These are phyloP conservation scores for Oncorhynchus kisutch DNA, from an alignment of 2,113 vertebrate genomes.

Conservation along the genomic window DNA sequence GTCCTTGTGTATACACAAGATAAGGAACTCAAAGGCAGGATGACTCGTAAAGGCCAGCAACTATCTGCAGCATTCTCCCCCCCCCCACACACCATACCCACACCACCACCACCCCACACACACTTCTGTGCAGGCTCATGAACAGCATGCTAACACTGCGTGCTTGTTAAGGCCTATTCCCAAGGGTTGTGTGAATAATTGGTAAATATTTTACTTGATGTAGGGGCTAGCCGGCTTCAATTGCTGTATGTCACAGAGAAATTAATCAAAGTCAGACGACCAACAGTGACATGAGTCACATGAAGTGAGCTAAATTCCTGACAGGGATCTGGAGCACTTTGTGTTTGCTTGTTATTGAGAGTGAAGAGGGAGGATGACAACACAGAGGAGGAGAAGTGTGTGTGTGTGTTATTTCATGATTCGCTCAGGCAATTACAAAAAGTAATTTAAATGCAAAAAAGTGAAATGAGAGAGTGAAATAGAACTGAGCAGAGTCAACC, in stretches of 20 bases:
- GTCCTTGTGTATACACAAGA: conserved; percentile 40
- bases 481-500: conserved; percentile 38
- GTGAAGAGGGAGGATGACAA: conserved; percentile 42
- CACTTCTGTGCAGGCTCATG: neutral
- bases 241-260: conserved; percentile 18
- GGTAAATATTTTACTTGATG: conserved; percentile 45
- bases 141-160: conserved; percentile 7
- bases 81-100: neutral
- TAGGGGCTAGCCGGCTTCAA: conserved; percentile 20
- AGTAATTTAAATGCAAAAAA: conserved; percentile 57
- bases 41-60: neutral
- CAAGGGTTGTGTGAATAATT: conserved; percentile 34
- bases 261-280: conserved; percentile 36
- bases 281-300: conserved; percentile 8
- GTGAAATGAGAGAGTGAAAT: conserved; percentile 38
- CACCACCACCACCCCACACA: conserved; percentile 4
- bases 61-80: neutral
- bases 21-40: conserved; percentile 33
- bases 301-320: conserved; percentile 25
- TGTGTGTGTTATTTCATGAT: conserved; percentile 38
- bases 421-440: conserved; percentile 40
- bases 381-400: neutral
- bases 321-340: conserved; percentile 27
- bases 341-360: conserved; percentile 40
- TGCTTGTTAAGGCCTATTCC: conserved; percentile 21